Evolutionary conservation across 2,888 invertebrate genomes (phyloP), one percentile per base, ranked within the genome.

Genomic region (Drosophila prolongata): DNA sequence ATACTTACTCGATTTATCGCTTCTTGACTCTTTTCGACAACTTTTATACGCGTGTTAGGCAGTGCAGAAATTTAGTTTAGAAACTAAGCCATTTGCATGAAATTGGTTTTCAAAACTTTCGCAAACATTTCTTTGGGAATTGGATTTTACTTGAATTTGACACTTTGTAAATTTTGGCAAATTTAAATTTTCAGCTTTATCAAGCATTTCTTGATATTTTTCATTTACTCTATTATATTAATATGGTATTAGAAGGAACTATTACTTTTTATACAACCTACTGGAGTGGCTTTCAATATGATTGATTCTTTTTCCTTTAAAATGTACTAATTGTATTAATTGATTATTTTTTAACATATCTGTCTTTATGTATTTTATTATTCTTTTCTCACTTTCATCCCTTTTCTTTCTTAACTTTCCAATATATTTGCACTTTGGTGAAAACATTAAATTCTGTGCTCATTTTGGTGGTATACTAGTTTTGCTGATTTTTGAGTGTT

Each of bases 1-100:
- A 89, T 84, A 84, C 84, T 84, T 84, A 84, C 84, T 84, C 82
- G 81, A 52, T 80, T 83, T 66, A 66, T 69, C 83, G 77, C 75
- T 49, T 72, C 27, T 62, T 67, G 61, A 76, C 84, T 87, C 68
- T 79, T 71, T 80, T 50, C 27, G 16, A 55, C 67, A 46, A 64
- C 44, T 60, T 71, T 74, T 58, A 67, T 64, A 78, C 72, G 74
- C 78, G 80, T 74, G 61, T 76, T 76, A 62, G 57, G 70, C 64
- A 70, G 83, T 84, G 83, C 83, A 80, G 16, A 50, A 75, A 89
- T 84, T 76, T 72, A 61, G 68, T 47, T 71, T 16, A 27, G 49
- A 66, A 50, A 64, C 66, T 70, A 66, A 58, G 67, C 67, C 50
- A 38, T 56, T 72, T 50, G 44, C 40, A 68, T 46, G 13, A 35